Evolutionary conservation across 2,888 invertebrate genomes (phyloP), one percentile per base, ranked within the genome.

Genomic region (Onchidella celtica): DNA sequence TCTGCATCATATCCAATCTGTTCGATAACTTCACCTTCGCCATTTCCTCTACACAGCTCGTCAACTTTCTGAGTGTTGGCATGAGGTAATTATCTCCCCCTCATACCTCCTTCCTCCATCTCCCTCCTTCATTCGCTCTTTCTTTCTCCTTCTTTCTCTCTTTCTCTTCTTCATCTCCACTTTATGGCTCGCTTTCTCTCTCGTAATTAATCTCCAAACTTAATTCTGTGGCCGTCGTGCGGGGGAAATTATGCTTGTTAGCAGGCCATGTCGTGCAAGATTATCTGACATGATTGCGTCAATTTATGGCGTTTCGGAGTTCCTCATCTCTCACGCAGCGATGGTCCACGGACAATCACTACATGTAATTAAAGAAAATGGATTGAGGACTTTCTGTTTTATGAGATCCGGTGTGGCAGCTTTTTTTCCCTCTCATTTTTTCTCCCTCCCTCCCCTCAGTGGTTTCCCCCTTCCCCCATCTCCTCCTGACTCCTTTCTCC

Each of bases 281-380:
- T 73, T 59, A 38, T 73, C 61, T 73, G 73, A 57, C 73, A 73
- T 57, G 59, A 73, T 73, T 55, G 29, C 73, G 73, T 36, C 73
- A 73, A 73, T 73, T 73, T 73, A 73, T 38, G 73, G 73, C 73
- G 14, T 32, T 59, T 61, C 59, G 34, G 34, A 73, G 73, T 61
- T 73, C 61, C 61, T 59, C 73, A 59, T 57, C 24, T 73, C 73
- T 59, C 73, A 73, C 73, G 73, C 73, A 14, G 36, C 36, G 59
- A 38, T 61, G 73, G n/a, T 57, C 27, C 61, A 36, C 17, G 59
- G 59, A 61, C 73, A 73, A 73, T 73, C 73, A 73, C 73, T 57
- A 73, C 73, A 73, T 57, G 73, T 73, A 73, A 73, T 73, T 73
- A 73, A 73, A 59, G 73, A 59, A 59, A 61, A 73, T 73, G 59